Conservation (phyloP, 2,888 invertebrate genomes). For the Unio pictorum region DNA sequence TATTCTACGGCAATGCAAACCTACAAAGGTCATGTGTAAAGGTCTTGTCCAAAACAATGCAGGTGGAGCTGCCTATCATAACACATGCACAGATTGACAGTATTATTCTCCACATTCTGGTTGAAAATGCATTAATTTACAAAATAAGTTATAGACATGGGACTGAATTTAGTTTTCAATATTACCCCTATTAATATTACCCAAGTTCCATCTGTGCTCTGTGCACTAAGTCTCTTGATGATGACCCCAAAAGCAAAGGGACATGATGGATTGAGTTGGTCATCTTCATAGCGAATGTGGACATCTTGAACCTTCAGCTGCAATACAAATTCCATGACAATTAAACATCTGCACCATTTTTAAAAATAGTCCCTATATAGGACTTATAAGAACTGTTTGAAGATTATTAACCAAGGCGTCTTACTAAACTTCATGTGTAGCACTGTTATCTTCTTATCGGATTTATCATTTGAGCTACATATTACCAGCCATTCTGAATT, state of each 20-base stretch:
- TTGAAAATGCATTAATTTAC: neutral
- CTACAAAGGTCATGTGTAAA: no score
- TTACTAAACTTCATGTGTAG: no score
- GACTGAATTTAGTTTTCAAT: neutral
- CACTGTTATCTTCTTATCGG: no score
- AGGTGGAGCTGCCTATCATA: no score
- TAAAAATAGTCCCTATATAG: no score
- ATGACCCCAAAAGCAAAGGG: constrained; percentile 90
- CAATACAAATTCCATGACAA: constrained; percentile 37
- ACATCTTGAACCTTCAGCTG: constrained; percentile 94
- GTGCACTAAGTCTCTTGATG: constrained; percentile 86
- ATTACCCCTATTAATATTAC: constrained; percentile 52
- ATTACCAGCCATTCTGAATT: no score
- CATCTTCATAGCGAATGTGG: constrained; percentile 96
- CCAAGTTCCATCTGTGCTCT: constrained; percentile 94
- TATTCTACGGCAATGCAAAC: no score
- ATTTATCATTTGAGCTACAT: no score
- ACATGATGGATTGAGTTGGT: constrained; percentile 79
- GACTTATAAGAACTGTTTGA: no score
- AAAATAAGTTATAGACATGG: neutral
- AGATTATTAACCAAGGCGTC: no score
- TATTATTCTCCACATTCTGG: neutral
- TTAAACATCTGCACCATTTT: no score
- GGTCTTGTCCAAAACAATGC: no score
- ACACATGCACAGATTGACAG: neutral